Evolutionary conservation across 1,140 invertebrate genomes (phyloP).

Genomic region (Manduca sexta): DNA sequence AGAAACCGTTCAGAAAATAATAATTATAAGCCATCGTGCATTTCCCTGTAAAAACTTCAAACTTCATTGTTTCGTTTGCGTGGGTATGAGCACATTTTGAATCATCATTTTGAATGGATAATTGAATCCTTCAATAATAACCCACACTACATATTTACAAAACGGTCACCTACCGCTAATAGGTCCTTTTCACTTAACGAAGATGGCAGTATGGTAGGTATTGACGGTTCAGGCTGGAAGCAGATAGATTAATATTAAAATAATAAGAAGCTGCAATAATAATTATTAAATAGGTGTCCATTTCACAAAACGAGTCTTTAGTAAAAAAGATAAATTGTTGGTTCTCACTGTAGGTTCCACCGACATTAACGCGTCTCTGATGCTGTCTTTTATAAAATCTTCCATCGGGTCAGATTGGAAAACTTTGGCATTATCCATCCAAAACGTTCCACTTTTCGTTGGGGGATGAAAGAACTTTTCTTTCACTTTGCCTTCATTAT

Average conservation of each 20-base stretch:
- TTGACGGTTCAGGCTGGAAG: slow-evolving; percentile 38
- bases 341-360: slow-evolving; percentile 30
- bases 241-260: slow-evolving; percentile 2
- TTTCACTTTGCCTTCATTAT: slow-evolving; percentile 31
- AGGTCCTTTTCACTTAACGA: slow-evolving; percentile 44
- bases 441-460: slow-evolving; percentile 30
- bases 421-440: slow-evolving; percentile 50
- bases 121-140: no score
- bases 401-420: slow-evolving; percentile 50
- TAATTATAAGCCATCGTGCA: no score
- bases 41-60: no score
- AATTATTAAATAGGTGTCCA: no score
- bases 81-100: no score
- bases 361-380: slow-evolving; percentile 38
- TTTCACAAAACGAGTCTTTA: no score
- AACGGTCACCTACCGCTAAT: slow-evolving; percentile 28
- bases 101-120: no score
- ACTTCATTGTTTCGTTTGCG: no score
- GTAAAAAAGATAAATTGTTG: slow-evolving; percentile 4
- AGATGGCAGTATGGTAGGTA: slow-evolving; percentile 38
- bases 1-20: no score
- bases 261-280: not conserved
- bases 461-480: slow-evolving; percentile 52
- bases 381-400: slow-evolving; percentile 51
- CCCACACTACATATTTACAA: not conserved